Evolutionary conservation across 1,140 invertebrate species (phyloP), one percentile per base, ranked within the genome.

Genomic region (Orchestia grillus): DNA sequence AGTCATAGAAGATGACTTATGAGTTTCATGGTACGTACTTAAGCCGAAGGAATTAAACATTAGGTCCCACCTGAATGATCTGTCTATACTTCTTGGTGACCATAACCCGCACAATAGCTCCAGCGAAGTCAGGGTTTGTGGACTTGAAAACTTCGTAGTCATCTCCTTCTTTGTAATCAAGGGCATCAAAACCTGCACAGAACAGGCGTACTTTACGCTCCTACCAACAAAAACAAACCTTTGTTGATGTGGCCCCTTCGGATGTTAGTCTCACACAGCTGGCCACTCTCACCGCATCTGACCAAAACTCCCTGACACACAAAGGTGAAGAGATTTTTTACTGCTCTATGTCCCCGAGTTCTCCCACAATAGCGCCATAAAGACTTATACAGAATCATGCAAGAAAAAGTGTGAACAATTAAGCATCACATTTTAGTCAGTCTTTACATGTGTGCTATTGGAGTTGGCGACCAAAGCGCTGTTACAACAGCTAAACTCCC

Each of bases 131-230:
- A 0, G 98, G 98, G 98, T 99, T 99, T 0, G 99, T 99, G 0
- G 99, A 99, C 97, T 99, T 98, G n/a, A 99, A 98, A 44, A 99
- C 98, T 96, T 99, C 99, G 97, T 99, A 99, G 97, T 99, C 99
- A 40, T 98, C 98, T 97, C 99, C 99, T 98, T 99, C 99, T 97
- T 99, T 98, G 98, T 99, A 99, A 96, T 99, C 98, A 62, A 99
- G 97, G 0, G 98, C 99, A 98, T 99, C 99, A 97, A 99, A 99
- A 0, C 99, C 96, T 97, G 91, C 28, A 96, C 11, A 77, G 28
- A 77, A 77, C 62, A 77, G 15, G 28, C 36, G 1, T 62, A 40
- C 94, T 53, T 53, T 53, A 19, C 6, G 19, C 11, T 15, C n/a
- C n/a, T n/a, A n/a, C n/a, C n/a, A 3, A 77, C 62, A 36, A 19